Conservation (phyloP, 2,797 vertebrate genomes). For the Siniperca undulata region DNA sequence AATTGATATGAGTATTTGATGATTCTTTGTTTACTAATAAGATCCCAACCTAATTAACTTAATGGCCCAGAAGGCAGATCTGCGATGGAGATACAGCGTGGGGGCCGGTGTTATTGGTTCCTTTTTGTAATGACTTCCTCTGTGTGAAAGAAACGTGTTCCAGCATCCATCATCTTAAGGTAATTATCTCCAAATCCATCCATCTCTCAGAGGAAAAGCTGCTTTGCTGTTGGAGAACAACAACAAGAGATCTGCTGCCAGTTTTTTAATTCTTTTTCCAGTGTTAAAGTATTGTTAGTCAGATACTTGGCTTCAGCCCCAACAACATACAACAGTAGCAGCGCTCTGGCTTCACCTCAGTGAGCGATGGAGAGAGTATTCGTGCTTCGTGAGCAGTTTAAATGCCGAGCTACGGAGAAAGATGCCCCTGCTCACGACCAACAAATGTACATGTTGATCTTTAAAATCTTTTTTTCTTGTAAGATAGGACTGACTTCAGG, state of each 20-base stretch:
- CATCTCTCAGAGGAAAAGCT: constrained; percentile 55
- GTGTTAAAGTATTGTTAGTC: constrained; percentile 72
- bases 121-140: constrained; percentile 67
- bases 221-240: constrained; percentile 59
- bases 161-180: constrained; percentile 68
- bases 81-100: constrained; percentile 51
- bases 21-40: constrained; percentile 74
- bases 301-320: constrained; percentile 69
- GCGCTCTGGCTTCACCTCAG: constrained; percentile 62
- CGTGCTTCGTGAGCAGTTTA: constrained; percentile 67
- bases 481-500: constrained; percentile 34
- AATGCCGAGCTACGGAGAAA: constrained; percentile 54
- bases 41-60: constrained; percentile 76
- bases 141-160: constrained; percentile 59
- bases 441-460: constrained; percentile 49
- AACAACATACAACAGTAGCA: constrained; percentile 41
- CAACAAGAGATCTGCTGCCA: constrained; percentile 60
- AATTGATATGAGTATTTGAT: constrained; percentile 61
- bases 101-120: constrained; percentile 59
- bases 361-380: constrained; percentile 51
- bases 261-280: constrained; percentile 13
- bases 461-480: constrained; percentile 17
- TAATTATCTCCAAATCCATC: constrained; percentile 75
- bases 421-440: constrained; percentile 34
- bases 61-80: constrained; percentile 71